Conservation (phyloP, 2,888 invertebrate species). For the Petrophora chlorosata region DNA sequence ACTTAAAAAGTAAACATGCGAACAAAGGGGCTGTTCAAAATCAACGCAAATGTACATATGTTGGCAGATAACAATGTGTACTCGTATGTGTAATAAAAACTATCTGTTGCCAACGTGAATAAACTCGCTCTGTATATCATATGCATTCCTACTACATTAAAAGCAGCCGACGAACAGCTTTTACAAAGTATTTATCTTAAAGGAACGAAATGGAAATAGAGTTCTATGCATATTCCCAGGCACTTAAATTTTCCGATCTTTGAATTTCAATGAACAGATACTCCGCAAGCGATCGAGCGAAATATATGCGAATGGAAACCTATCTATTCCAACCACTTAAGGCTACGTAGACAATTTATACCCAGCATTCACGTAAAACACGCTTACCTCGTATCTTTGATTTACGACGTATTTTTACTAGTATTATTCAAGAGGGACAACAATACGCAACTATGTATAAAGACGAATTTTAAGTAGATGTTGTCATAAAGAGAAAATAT, state of each 20-base stretch:
- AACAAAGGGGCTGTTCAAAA: constrained; percentile 6
- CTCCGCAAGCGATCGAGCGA: constrained; percentile 7
- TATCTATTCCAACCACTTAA: constrained; percentile 3
- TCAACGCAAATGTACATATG: constrained; percentile 8
- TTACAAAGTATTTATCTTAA: constrained; percentile 11
- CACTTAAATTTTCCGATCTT: constrained; percentile 50
- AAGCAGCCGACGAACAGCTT: background rate
- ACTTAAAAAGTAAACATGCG: constrained; percentile 8
- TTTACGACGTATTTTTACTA: background rate
- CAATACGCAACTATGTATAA: constrained; percentile 1
- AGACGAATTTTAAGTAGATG: constrained; percentile 26
- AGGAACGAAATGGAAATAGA: constrained; percentile 20
- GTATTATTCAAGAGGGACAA: constrained; percentile 6
- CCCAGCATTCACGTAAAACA: background rate
- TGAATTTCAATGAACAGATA: constrained; percentile 51
- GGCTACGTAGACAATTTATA: background rate
- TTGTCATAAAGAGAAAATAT: constrained; percentile 36
- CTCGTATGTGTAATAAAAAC: too few relatives aligned
- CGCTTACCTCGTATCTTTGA: background rate
- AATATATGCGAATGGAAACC: constrained; percentile 38
- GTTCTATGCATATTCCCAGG: constrained; percentile 43
- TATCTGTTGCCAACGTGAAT: constrained; percentile 8
- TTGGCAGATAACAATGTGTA: constrained; percentile 6
- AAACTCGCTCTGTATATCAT: background rate
- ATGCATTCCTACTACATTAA: background rate